Conservation (phyloP, 2,888 invertebrate species). For the Ophraella communa region DNA sequence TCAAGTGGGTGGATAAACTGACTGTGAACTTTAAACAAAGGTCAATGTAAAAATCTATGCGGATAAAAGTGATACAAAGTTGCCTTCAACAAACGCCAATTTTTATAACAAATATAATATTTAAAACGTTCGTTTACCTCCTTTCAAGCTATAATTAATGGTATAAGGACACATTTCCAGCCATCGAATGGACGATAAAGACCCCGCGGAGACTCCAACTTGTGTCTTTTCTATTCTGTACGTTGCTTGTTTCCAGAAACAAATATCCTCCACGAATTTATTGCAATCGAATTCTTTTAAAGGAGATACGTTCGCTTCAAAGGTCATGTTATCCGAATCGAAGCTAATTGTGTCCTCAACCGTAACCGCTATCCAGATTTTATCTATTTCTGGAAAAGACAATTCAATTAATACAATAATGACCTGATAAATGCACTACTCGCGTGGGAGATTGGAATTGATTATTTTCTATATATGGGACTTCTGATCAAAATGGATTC, state of each 20-base stretch:
- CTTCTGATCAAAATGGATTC: too few relatives aligned
- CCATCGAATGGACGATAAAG: slow-evolving; percentile 51
- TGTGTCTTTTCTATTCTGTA: slow-evolving; percentile 51
- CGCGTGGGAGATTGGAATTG: background rate
- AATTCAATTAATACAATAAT: slow-evolving; percentile 11
- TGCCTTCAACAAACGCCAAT: too few relatives aligned
- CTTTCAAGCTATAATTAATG: slow-evolving; percentile 60
- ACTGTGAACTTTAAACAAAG: background rate
- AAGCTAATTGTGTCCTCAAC: slow-evolving; percentile 44
- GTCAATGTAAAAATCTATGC: background rate
- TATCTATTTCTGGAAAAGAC: slow-evolving; percentile 35
- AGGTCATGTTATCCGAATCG: slow-evolving; percentile 40
- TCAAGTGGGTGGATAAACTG: background rate
- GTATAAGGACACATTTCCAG: slow-evolving; percentile 62
- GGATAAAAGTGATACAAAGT: too few relatives aligned
- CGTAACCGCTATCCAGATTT: slow-evolving; percentile 41
- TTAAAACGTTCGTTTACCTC: slow-evolving; percentile 57
- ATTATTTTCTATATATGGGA: background rate
- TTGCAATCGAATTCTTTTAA: slow-evolving; percentile 49
- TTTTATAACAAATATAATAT: too few relatives aligned
- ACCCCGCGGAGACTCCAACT: slow-evolving; percentile 47
- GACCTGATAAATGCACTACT: background rate
- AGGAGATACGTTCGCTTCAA: slow-evolving; percentile 46
- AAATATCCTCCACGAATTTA: slow-evolving; percentile 51
- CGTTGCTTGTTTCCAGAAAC: slow-evolving; percentile 53